These are phyloP conservation scores for Pterostichus niger DNA, from an alignment of 2,888 invertebrate genomes.

Conservation along the genomic window DNA sequence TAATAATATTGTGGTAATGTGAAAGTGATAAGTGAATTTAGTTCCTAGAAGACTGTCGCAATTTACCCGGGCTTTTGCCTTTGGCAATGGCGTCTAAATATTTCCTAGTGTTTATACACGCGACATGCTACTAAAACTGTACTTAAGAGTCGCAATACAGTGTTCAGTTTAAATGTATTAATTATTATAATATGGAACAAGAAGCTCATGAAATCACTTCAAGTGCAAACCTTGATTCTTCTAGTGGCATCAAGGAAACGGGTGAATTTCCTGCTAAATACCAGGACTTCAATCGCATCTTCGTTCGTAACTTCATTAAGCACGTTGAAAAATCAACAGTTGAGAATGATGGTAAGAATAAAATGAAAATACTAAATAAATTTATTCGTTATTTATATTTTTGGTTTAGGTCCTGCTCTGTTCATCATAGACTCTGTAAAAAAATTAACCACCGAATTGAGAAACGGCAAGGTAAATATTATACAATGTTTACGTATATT, in stretches of 20 bases:
- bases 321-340: slow-evolving; percentile 17
- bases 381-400: not conserved
- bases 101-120: slow-evolving; percentile 64
- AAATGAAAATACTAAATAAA: slow-evolving; percentile 6
- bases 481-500: not conserved
- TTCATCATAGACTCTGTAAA: slow-evolving; percentile 54
- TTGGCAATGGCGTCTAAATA: slow-evolving; percentile 63
- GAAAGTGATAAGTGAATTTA: slow-evolving; percentile 38
- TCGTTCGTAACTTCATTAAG: slow-evolving; percentile 32
- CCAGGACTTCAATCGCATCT: slow-evolving; percentile 44
- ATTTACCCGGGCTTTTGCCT: slow-evolving; percentile 66
- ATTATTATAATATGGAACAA: slow-evolving; percentile 50
- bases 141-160: slow-evolving; percentile 39
- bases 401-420: slow-evolving; percentile 51
- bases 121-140: slow-evolving; percentile 50
- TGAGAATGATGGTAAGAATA: slow-evolving; percentile 36
- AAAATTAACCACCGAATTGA: slow-evolving; percentile 25
- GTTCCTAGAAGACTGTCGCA: slow-evolving; percentile 45
- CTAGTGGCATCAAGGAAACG: slow-evolving; percentile 44
- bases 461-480: slow-evolving; percentile 56
- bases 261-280: slow-evolving; percentile 30
- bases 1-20: slow-evolving; percentile 40
- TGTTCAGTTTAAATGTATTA: slow-evolving; percentile 48
- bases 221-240: slow-evolving; percentile 11
- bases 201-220: slow-evolving; percentile 32